Evolutionary conservation across 2,888 invertebrate species (phyloP).

Genomic region (Prenolepis imparis): DNA sequence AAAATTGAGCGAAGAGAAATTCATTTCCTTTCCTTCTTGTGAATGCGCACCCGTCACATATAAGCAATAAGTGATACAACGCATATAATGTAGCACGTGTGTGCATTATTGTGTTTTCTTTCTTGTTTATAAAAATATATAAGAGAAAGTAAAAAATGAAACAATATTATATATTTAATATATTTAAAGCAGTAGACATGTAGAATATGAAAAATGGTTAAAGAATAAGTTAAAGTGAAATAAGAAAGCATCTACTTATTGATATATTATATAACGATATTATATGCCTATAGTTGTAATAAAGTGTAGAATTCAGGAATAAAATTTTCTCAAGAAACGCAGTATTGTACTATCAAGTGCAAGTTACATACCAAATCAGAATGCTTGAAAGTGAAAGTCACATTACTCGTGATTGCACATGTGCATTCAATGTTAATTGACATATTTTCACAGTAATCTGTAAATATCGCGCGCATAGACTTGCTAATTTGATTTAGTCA

Average conservation of each 20-base stretch:
- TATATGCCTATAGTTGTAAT: constrained; percentile 1
- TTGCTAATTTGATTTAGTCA: neutral
- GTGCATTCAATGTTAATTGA: constrained; percentile 6
- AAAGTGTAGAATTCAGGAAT: neutral
- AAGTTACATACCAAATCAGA: neutral
- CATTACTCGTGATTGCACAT: constrained; percentile 34
- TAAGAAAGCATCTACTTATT: neutral
- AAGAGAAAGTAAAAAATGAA: neutral
- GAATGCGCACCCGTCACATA: neutral
- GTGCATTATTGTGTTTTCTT: neutral
- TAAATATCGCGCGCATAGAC: neutral
- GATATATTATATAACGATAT: neutral
- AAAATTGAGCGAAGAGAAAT: neutral
- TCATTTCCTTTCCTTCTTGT: neutral
- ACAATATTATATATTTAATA: constrained; percentile 24
- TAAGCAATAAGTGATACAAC: neutral
- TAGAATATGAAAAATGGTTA: neutral
- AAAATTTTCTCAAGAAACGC: neutral
- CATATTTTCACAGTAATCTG: neutral
- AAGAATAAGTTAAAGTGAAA: neutral
- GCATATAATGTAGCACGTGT: too few species aligned
- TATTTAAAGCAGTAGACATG: neutral
- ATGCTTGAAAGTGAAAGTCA: constrained; percentile 40
- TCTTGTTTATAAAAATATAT: too few species aligned
- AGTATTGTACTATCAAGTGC: neutral